Evolutionary conservation across 2,888 invertebrate species (phyloP).

Genomic region (Hymenopus coronatus): DNA sequence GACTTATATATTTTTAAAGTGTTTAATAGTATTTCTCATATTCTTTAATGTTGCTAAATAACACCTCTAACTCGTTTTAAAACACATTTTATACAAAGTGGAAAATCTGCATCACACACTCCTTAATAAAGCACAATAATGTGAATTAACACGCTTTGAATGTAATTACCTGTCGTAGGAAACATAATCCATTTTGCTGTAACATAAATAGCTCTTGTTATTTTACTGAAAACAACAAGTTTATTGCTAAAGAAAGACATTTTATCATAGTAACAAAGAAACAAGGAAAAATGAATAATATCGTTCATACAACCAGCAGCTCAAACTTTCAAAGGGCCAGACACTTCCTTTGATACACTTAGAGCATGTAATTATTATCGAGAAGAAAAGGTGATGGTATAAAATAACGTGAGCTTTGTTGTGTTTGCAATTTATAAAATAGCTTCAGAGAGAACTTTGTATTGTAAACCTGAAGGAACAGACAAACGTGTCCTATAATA

Average conservation of each 20-base stretch:
- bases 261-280: not conserved
- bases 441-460: not conserved
- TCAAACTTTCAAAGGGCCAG: not conserved
- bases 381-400: not conserved
- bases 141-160: not conserved
- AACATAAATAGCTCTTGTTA: not conserved
- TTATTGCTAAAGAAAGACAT: not conserved
- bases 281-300: not conserved
- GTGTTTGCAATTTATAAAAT: not conserved
- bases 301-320: not conserved
- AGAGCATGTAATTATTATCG: not conserved
- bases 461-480: not conserved
- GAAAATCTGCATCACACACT: too few relatives aligned
- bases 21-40: too few relatives aligned
- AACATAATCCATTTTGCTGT: not conserved
- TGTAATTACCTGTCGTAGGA: not conserved
- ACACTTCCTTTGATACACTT: not conserved
- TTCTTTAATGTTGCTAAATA: too few relatives aligned
- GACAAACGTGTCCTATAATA: not conserved
- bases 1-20: too few relatives aligned
- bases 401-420: not conserved
- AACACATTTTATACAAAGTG: too few relatives aligned
- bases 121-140: not conserved
- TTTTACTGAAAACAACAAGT: not conserved
- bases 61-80: too few relatives aligned